phyloP scores from a whole-genome alignment of 2,888 invertebrate genomes.

The Melikaiella ostensackeni region DNA sequence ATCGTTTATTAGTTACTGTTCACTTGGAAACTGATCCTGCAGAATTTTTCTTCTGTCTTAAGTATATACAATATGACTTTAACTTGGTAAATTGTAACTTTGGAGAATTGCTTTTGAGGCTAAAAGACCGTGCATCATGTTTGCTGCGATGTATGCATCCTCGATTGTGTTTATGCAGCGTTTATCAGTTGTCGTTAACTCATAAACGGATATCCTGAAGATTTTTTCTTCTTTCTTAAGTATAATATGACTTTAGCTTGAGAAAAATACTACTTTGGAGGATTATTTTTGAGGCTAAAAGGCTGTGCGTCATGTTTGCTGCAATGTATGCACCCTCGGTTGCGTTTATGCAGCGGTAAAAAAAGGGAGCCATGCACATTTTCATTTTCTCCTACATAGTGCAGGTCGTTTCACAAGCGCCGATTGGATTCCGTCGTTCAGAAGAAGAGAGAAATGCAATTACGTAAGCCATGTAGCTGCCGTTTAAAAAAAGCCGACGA shows the following conservation, averaged over 20 bases:
- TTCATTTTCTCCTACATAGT: constrained; percentile 23
- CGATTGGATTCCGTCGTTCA: constrained; percentile 53
- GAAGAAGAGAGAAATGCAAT: constrained; percentile 62
- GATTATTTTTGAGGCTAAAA: too few species aligned
- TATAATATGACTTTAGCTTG: too few species aligned
- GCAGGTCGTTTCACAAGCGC: not conserved
- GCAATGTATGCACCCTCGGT: constrained; percentile 38
- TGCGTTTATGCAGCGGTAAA: not conserved
- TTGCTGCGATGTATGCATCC: constrained; percentile 22
- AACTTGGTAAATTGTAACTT: too few species aligned
- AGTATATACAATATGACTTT: too few species aligned
- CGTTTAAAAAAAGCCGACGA: constrained; percentile 50
- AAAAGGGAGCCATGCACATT: constrained; percentile 12
- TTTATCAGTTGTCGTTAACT: too few species aligned
- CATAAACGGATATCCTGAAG: too few species aligned
- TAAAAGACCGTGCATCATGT: constrained; percentile 7
- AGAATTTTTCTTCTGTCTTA: too few species aligned
- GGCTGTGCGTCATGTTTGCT: not conserved
- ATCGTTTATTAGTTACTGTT: too few species aligned
- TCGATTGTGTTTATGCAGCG: constrained; percentile 7
- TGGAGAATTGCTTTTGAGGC: not conserved
- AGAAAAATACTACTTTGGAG: too few species aligned
- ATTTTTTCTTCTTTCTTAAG: too few species aligned
- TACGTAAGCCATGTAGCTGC: constrained; percentile 62
- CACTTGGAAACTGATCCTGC: too few species aligned